These are phyloP conservation scores for Vipera ursinii DNA, from an alignment of 2,797 vertebrate species.

Conservation along the genomic window DNA sequence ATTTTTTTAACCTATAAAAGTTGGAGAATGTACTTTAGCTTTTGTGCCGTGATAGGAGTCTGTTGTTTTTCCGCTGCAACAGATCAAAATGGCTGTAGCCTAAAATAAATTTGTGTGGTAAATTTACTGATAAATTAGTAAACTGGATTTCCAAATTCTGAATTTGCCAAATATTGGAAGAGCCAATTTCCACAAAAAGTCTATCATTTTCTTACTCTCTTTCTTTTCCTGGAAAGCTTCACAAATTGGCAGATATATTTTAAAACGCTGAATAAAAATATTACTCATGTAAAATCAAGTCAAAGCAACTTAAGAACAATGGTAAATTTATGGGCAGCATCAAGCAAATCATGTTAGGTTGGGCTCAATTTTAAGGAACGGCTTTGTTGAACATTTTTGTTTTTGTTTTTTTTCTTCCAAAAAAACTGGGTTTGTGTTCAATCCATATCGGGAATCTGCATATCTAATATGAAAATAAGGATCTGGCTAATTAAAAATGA, in stretches of 20 bases:
- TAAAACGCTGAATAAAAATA: neutral
- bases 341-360: neutral
- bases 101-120: neutral
- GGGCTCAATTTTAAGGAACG: neutral
- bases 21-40: neutral
- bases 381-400: neutral
- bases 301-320: neutral
- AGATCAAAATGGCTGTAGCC: neutral
- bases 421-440: neutral
- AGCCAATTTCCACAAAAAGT: neutral
- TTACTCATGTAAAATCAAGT: neutral
- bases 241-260: neutral
- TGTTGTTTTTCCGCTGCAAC: neutral
- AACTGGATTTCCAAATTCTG: neutral
- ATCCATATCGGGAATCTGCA: neutral
- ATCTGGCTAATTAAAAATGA: neutral
- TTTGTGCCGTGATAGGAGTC: neutral
- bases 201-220: neutral
- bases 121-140: neutral
- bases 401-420: neutral
- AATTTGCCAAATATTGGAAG: neutral
- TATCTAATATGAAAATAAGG: neutral
- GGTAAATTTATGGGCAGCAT: neutral
- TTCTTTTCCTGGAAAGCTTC: neutral
- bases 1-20: neutral